Evolutionary conservation across 2,797 vertebrate species (phyloP), one percentile per base, ranked within the genome.

Genomic region (Poecile montanus): DNA sequence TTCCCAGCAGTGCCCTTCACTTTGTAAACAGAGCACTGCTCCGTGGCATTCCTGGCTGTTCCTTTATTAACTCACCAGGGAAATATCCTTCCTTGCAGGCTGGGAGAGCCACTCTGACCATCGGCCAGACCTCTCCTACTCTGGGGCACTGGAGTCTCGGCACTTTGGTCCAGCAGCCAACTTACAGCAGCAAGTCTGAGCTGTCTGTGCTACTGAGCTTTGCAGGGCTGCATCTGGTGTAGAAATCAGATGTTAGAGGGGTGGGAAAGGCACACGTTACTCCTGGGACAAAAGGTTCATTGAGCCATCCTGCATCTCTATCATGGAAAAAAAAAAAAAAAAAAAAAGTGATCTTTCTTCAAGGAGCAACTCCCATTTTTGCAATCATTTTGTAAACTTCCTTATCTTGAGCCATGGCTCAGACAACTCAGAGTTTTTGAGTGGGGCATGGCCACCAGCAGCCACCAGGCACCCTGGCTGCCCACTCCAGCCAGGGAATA

Each of bases 301-400:
- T 53, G 70, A 79, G 15, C 34, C 63, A 79, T 88, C 66, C 76
- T n/a, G 29, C 62, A 38, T 11, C 0, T 0, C 40, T 56, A 22
- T 16, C 23, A 18, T 18, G 34, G 27, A 2, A 36, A 22, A 22
- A 10, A 34, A 16, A 26, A 26, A 18, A n/a, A 30, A 7, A 27
- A 17, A 34, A 9, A 34, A 51, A 29, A 6, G 21, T 21, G 22
- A 65, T 86, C 60, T 14, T 58, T 53, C 60, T 73, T 60, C 36
- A 66, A 60, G 36, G 40, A 80, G 40, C 66, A 86, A 83, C 80
- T 93, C 83, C 82, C 62, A 25, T 42, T 67, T 91, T 56, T 34
- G 72, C 36, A 93, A 68, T 51, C 50, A 5, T 58, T 71, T 85
- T 68, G 66, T 68, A 77, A 84, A 88, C 90, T 94, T 88, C 62